phyloP scores from a whole-genome alignment of 1,140 invertebrate genomes.

The Telenomus remus region DNA sequence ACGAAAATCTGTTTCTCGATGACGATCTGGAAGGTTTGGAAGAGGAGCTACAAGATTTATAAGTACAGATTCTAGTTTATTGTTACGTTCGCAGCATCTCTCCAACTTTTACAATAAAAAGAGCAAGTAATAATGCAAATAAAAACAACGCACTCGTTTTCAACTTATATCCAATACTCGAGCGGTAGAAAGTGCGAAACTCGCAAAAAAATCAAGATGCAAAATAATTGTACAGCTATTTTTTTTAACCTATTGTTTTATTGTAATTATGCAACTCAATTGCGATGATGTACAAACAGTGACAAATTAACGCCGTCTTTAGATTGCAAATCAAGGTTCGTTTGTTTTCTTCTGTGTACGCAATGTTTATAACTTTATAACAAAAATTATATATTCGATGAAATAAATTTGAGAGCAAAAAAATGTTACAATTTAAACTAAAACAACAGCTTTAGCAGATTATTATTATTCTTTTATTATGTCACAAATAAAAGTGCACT shows the following conservation, averaged over 20 bases:
- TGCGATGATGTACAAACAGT: neutral
- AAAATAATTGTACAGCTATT: conserved; percentile 16
- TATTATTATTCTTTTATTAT: no score
- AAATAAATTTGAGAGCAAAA: conserved; percentile 15
- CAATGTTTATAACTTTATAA: conserved; percentile 25
- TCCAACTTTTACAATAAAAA: neutral
- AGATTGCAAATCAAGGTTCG: neutral
- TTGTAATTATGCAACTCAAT: neutral
- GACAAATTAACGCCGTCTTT: neutral
- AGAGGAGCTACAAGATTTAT: conserved; percentile 87
- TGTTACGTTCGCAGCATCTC: neutral
- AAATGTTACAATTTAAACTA: neutral
- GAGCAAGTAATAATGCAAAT: neutral
- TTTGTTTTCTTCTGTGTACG: conserved; percentile 4
- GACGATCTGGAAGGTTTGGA: conserved; percentile 89
- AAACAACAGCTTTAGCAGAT: no score
- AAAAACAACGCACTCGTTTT: neutral
- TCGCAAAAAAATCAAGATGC: no score
- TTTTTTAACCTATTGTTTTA: conserved; percentile 14
- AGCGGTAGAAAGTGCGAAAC: neutral
- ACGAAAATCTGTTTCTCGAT: conserved; percentile 95
- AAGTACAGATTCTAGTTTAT: conserved; percentile 76
- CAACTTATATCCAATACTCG: conserved; percentile 3
- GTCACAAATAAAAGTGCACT: no score
- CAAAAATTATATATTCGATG: conserved; percentile 15